These are phyloP conservation scores for Drosophila melanica DNA, from an alignment of 1,140 invertebrate species.

Conservation along the genomic window DNA sequence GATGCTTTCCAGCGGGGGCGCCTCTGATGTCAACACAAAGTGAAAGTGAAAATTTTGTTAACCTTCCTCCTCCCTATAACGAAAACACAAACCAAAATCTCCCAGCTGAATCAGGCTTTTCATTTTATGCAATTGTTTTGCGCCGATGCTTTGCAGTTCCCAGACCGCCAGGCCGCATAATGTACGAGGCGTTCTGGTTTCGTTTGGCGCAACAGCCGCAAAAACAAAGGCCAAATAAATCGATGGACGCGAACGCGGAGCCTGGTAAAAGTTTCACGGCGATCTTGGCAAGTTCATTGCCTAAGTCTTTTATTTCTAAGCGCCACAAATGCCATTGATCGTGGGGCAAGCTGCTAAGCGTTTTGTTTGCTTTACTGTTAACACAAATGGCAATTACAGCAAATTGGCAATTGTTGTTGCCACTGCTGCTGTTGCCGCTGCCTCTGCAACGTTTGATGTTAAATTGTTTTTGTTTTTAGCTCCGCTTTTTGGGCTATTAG, in stretches of 20 bases:
- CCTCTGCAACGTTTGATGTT: not conserved
- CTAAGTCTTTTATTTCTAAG: constrained; percentile 40
- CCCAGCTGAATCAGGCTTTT: constrained; percentile 42
- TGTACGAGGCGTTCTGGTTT: constrained; percentile 51
- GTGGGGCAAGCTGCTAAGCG: constrained; percentile 45
- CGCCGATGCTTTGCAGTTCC: constrained; percentile 46
- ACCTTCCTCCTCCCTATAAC: constrained; percentile 1
- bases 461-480: constrained; percentile 24
- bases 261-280: constrained; percentile 60
- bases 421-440: constrained; percentile 23
- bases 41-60: constrained; percentile 74
- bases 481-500: constrained; percentile 53
- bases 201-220: not conserved
- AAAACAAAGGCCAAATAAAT: constrained; percentile 70
- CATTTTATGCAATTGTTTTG: constrained; percentile 74
- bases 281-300: constrained; percentile 60
- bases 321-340: constrained; percentile 68
- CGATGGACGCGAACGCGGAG: constrained; percentile 9
- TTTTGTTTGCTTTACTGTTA: constrained; percentile 74
- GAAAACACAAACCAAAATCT: constrained; percentile 15
- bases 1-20: constrained; percentile 49
- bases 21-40: constrained; percentile 68
- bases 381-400: constrained; percentile 75
- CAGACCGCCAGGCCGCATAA: constrained; percentile 55
- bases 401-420: constrained; percentile 51